These are phyloP conservation scores for Calyptommatus sinebrachiatus DNA, from an alignment of 2,113 vertebrate genomes.

Conservation along the genomic window DNA sequence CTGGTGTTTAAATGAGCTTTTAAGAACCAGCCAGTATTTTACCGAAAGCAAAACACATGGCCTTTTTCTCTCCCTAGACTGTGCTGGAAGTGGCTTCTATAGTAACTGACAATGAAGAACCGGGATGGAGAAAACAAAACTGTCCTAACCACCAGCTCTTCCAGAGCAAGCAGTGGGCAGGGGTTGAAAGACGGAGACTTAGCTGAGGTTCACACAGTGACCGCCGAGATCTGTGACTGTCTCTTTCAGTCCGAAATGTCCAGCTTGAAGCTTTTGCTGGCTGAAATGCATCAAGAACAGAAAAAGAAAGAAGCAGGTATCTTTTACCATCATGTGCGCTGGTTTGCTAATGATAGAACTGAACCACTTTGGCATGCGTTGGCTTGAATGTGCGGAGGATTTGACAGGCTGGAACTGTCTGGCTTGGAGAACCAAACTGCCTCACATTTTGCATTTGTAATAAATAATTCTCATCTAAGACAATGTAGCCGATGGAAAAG, in stretches of 20 bases:
- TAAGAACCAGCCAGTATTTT: neutral
- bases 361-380: too few relatives aligned
- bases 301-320: constrained; percentile 3
- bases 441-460: too few relatives aligned
- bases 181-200: constrained; percentile 56
- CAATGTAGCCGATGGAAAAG: too few relatives aligned
- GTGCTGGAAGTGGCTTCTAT: neutral
- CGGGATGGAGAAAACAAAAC: constrained; percentile 67
- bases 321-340: neutral
- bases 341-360: too few relatives aligned
- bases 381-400: too few relatives aligned
- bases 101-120: constrained; percentile 69
- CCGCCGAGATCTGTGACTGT: constrained; percentile 39
- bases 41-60: neutral
- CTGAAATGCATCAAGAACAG: neutral
- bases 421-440: too few relatives aligned
- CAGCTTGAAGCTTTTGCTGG: neutral
- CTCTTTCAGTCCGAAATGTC: neutral
- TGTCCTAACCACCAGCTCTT: constrained; percentile 29
- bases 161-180: constrained; percentile 38
- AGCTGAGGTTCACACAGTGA: rapidly evolving
- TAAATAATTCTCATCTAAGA: too few relatives aligned
- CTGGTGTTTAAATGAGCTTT: neutral
- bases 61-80: constrained; percentile 39
- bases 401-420: too few relatives aligned